These are phyloP conservation scores for Stigmatopora argus DNA, from an alignment of 2,113 vertebrate genomes.

Conservation along the genomic window DNA sequence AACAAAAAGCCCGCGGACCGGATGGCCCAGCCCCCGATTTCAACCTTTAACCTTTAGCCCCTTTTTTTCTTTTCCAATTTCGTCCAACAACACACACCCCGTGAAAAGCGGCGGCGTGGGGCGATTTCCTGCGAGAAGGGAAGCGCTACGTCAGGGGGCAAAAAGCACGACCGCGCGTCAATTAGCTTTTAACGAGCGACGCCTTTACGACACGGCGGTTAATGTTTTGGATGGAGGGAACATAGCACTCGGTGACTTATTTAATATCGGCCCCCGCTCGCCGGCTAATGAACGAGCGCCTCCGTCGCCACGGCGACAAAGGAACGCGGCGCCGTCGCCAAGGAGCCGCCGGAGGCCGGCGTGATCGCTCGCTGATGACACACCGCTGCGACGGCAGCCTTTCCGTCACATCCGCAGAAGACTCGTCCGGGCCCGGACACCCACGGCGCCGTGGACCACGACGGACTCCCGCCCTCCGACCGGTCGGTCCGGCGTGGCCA, in stretches of 20 bases:
- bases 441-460: too few relatives aligned
- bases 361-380: conserved; percentile 28
- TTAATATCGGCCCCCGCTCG: not conserved
- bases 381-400: conserved; percentile 18
- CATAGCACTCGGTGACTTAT: not conserved
- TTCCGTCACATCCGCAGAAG: conserved; percentile 11
- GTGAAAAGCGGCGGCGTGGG: too few relatives aligned
- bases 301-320: conserved; percentile 31
- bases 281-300: conserved; percentile 5
- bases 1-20: too few relatives aligned
- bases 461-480: too few relatives aligned
- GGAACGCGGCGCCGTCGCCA: conserved; percentile 14
- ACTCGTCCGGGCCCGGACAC: too few relatives aligned
- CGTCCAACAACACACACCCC: too few relatives aligned
- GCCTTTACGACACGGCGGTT: not conserved
- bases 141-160: too few relatives aligned
- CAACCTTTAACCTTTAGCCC: too few relatives aligned
- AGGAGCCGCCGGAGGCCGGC: conserved; percentile 23
- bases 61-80: too few relatives aligned
- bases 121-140: too few relatives aligned
- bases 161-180: not conserved
- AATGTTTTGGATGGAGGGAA: not conserved
- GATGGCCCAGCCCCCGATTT: too few relatives aligned
- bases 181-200: not conserved
- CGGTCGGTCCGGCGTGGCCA: too few relatives aligned